Base-by-base conservation (phyloP, 2,797 vertebrate species). In the Petrocephalus sullivani region DNA sequence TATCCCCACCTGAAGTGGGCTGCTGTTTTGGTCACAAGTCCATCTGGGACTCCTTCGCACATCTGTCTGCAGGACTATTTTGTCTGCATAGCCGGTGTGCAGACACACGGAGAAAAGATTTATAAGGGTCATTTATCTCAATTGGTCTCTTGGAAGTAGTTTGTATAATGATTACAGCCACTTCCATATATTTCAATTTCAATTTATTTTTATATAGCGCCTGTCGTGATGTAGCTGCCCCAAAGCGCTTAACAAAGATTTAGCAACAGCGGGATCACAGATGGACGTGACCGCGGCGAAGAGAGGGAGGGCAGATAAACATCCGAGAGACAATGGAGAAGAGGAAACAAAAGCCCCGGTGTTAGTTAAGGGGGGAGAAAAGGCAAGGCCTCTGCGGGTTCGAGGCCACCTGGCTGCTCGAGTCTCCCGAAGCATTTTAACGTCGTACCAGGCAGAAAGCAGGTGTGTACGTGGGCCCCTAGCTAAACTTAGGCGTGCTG, bases 161-260 rank as follows among this genome's bases (percentile, higher is more conserved):
- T 78, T 78, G 71, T 78, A 78, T 78, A 78, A 78, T 78, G 37
- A 78, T 78, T 78, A 78, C 71, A 46, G 71, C 71, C 71, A 78
- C 71, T 78, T 78, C 16, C 71, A 78, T 78, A 78, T 78, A 78
- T 78, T 78, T 78, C 71, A 78, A 78, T 78, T 78, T 78, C 71
- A 78, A 78, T 78, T 78, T 78, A 78, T 78, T 78, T 78, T 78
- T 78, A 78, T 78, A 78, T 78, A 78, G 71, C 71, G 71, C 71
- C 71, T 78, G 71, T 78, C 71, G 14, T 46, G 71, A 46, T 46
- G 16, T n/a, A 78, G 71, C 41, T n/a, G 71, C 71, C 71, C 71
- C 71, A 78, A 46, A 78, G 71, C 71, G 16, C 71, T 78, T 78
- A 78, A 78, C 33, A 78, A 78, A 78, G 71, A 78, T 78, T 78